Evolutionary conservation across 2,797 vertebrate genomes (phyloP).

Genomic region (Galagoides demidoff): DNA sequence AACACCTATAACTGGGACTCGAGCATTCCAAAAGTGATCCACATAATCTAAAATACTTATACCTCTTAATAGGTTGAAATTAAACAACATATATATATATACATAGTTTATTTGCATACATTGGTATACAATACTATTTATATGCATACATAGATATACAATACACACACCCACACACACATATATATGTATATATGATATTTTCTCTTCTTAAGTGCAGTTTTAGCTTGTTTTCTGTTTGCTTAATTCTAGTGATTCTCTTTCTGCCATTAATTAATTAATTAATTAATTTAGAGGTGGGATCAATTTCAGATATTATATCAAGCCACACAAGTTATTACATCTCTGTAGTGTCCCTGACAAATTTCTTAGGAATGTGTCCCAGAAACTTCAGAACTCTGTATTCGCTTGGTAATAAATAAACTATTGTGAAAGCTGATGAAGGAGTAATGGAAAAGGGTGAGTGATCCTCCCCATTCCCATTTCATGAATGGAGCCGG

Average conservation of each 20-base stretch:
- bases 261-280: background rate
- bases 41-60: background rate
- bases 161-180: no score
- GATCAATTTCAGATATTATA: background rate
- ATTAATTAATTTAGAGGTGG: no score
- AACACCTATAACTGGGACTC: background rate
- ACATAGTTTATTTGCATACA: no score
- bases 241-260: background rate
- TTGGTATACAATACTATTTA: no score
- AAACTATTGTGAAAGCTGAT: background rate
- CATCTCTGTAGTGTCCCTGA: background rate
- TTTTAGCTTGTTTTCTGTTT: background rate
- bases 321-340: background rate
- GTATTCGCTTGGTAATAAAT: no score
- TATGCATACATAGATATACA: no score
- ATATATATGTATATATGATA: background rate
- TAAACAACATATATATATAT: background rate
- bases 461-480: background rate
- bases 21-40: background rate
- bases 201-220: background rate
- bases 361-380: background rate
- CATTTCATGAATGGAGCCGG: background rate
- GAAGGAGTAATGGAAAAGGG: background rate
- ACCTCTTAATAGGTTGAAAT: background rate
- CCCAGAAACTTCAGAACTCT: background rate